A percentile compares a stretch with the other conserved stretches of the same genome.
phyloP scores from a whole-genome alignment of 2,888 invertebrate species.

The Portevinia maculata region DNA sequence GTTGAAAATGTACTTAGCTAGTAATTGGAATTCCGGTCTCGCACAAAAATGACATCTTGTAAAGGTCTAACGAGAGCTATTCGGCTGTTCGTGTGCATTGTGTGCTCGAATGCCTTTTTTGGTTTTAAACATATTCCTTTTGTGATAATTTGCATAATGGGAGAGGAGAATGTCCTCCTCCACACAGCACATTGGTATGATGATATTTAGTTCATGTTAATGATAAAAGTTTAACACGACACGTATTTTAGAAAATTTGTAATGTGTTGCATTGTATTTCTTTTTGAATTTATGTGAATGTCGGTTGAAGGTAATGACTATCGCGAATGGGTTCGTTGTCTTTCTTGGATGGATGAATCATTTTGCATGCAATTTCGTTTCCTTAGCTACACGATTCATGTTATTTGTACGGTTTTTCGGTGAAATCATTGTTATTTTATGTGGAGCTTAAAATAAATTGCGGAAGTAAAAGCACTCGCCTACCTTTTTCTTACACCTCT shows the following conservation, averaged over 20 bases:
- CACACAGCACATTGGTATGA: not conserved
- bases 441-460: too few relatives aligned
- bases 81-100: constrained; percentile 46
- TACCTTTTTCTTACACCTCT: too few relatives aligned
- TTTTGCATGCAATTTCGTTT: too few relatives aligned
- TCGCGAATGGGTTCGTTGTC: not conserved
- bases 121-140: constrained; percentile 41
- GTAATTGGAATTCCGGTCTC: constrained; percentile 72
- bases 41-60: constrained; percentile 65
- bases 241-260: constrained; percentile 1
- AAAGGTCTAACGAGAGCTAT: constrained; percentile 54
- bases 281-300: not conserved
- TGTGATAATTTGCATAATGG: constrained; percentile 60
- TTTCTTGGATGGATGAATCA: not conserved
- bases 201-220: constrained; percentile 6
- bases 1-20: constrained; percentile 61
- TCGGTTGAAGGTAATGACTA: not conserved
- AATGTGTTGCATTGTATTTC: not conserved
- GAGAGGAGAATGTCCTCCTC: not conserved
- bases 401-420: too few relatives aligned
- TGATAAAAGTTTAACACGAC: not conserved
- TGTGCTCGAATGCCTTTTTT: constrained; percentile 39
- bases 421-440: too few relatives aligned
- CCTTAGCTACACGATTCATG: too few relatives aligned
- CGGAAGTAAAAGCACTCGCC: too few relatives aligned